Conservation (phyloP, 2,797 vertebrate genomes). For the Neopelma chrysocephalum region DNA sequence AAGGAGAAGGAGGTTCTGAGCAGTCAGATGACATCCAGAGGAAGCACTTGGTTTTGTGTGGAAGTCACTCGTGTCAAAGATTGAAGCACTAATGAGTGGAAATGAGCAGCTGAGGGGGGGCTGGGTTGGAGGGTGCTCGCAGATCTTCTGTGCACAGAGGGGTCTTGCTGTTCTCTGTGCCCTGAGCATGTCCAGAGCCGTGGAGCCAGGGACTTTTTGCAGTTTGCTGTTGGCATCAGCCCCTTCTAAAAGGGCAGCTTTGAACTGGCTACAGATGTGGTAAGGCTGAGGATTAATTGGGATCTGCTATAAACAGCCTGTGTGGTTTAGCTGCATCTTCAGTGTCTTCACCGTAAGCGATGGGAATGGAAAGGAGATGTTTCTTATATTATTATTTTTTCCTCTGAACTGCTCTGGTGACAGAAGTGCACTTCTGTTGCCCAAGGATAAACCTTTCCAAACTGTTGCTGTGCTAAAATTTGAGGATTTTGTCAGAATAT, state of each 20-base stretch:
- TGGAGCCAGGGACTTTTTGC: not conserved
- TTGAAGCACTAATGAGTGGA: not conserved
- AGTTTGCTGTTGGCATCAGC: not conserved
- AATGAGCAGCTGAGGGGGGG: not conserved
- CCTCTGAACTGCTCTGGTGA: not conserved
- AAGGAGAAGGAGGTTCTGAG: not conserved
- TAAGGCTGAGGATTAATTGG: not conserved
- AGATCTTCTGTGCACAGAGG: not conserved
- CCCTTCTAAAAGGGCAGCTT: not conserved
- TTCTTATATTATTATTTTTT: not conserved
- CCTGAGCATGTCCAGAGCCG: not conserved
- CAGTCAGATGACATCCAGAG: rapidly evolving
- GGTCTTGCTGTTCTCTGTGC: not conserved
- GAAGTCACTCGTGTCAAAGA: not conserved
- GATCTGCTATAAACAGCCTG: not conserved
- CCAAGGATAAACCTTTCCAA: not conserved
- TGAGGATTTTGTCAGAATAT: conserved; percentile 20
- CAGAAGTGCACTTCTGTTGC: not conserved
- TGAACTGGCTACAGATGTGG: not conserved
- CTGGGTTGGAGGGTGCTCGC: not conserved
- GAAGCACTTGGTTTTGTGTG: not conserved
- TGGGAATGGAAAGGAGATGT: not conserved
- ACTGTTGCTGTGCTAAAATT: not conserved
- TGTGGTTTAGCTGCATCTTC: not conserved
- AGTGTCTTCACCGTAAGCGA: not conserved